Percentiles rank a stretch among this genome's conserved stretches.
Evolutionary conservation across 2,888 invertebrate genomes (phyloP).

Genomic region (Drosophila prolongata): DNA sequence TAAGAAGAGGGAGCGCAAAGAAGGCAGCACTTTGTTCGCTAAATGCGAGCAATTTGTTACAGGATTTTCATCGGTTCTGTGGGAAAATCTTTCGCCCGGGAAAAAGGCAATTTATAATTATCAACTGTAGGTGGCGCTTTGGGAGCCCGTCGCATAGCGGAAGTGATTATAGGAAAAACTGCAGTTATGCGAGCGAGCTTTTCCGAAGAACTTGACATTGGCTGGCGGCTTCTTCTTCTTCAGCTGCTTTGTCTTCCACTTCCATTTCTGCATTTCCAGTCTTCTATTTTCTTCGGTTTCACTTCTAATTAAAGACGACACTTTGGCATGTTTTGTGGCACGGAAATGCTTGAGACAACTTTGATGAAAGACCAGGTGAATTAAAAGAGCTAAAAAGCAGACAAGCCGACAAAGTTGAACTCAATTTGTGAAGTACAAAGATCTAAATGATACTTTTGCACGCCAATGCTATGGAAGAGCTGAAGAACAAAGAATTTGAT

Average conservation of each 20-base stretch:
- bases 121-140: conserved; percentile 72
- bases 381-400: conserved; percentile 6
- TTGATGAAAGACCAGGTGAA: conserved; percentile 42
- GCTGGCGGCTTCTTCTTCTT: conserved; percentile 17
- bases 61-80: conserved; percentile 66
- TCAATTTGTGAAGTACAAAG: conserved; percentile 55
- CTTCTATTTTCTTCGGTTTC: conserved; percentile 53
- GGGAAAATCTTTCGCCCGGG: conserved; percentile 43
- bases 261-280: conserved; percentile 27
- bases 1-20: conserved; percentile 23
- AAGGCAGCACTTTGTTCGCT: conserved; percentile 70
- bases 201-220: conserved; percentile 67
- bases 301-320: conserved; percentile 77
- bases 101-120: conserved; percentile 62
- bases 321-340: conserved; percentile 74
- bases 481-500: conserved; percentile 26
- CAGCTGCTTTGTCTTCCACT: conserved; percentile 28
- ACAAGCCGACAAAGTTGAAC: conserved; percentile 10
- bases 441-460: conserved; percentile 43
- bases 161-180: conserved; percentile 68
- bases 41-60: conserved; percentile 75
- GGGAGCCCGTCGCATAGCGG: conserved; percentile 51
- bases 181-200: conserved; percentile 20
- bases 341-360: conserved; percentile 66
- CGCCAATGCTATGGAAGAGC: neutral